Base-by-base conservation (phyloP, 2,797 vertebrate genomes). In the Okamejei kenojei region DNA sequence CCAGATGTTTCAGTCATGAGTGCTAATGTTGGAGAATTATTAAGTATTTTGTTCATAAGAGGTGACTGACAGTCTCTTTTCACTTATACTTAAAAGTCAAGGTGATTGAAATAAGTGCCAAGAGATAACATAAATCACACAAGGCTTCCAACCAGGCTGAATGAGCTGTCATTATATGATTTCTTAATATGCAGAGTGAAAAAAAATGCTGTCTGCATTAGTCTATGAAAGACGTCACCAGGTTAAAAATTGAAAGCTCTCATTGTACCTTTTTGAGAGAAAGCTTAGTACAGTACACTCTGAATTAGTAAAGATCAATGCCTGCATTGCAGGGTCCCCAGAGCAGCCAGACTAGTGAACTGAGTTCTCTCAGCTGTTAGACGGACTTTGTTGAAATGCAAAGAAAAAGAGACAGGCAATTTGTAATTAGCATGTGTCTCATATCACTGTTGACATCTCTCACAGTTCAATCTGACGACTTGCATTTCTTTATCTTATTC, bases 401-500 rank as follows among this genome's bases (percentile, higher is more conserved):
- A 73, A 92, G 90, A 92, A 92, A 90, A 74, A 76, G 90, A 74
- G 68, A 92, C 90, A 73, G 71, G 71, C 65, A 92, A 92, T 92
- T 74, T 92, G 90, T 76, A 91, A 92, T 92, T 73, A 74, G 90
- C 68, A 92, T 92, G 90, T 54, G 90, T 92, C 90, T 92, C 68
- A 54, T 92, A 76, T 76, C 90, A 74, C 26, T 92, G 90, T 92
- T 92, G 71, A 92, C 90, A 92, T 92, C 71, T 74, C 71, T 92
- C 73, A 23, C 90, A 26, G 35, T 92, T 76, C 38, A 76, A 76
- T 54, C 90, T 76, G 65, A 74, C 38, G 61, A 76, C 90, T 92
- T 92, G 9, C 90, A 73, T 92, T 26, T 73, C 90, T 92, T 92
- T 13, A 13, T 95, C 96, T 95, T 94, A 94, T 94, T 96, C 95